Conservation (phyloP, 2,113 vertebrate genomes). For the Sinocyclocheilus anshuiensis region DNA sequence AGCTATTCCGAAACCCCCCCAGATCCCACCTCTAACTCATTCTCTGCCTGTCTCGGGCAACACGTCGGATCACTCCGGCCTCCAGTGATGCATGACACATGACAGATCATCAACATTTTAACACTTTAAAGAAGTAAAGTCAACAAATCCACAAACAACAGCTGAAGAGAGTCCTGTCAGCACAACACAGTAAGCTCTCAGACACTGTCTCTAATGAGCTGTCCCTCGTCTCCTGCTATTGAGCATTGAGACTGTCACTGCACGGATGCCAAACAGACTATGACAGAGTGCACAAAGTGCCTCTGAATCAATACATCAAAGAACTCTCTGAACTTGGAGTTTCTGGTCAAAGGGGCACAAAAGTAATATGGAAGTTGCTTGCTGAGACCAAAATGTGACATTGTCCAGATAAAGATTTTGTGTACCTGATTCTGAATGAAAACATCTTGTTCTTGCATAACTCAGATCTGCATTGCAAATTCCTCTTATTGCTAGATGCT, state of each 20-base stretch:
- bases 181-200: slow-evolving; percentile 38
- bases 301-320: slow-evolving; percentile 49
- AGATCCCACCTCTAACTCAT: neutral
- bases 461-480: neutral
- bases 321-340: slow-evolving; percentile 21
- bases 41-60: neutral
- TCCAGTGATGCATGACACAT: slow-evolving; percentile 24
- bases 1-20: neutral
- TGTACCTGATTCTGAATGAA: neutral
- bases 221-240: slow-evolving; percentile 23
- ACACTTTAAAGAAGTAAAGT: slow-evolving; percentile 42
- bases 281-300: slow-evolving; percentile 41
- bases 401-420: neutral
- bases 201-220: slow-evolving; percentile 53
- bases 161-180: slow-evolving; percentile 37
- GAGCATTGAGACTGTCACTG: slow-evolving; percentile 38
- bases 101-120: slow-evolving; percentile 34
- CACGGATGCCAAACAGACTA: slow-evolving; percentile 10
- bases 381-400: slow-evolving; percentile 4
- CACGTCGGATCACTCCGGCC: neutral
- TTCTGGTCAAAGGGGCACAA: slow-evolving; percentile 14
- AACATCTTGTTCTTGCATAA: neutral
- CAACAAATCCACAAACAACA: slow-evolving; percentile 46
- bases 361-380: neutral
- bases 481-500: slow-evolving; percentile 2